phyloP scores from a whole-genome alignment of 2,113 vertebrate species.

The Parus major region DNA sequence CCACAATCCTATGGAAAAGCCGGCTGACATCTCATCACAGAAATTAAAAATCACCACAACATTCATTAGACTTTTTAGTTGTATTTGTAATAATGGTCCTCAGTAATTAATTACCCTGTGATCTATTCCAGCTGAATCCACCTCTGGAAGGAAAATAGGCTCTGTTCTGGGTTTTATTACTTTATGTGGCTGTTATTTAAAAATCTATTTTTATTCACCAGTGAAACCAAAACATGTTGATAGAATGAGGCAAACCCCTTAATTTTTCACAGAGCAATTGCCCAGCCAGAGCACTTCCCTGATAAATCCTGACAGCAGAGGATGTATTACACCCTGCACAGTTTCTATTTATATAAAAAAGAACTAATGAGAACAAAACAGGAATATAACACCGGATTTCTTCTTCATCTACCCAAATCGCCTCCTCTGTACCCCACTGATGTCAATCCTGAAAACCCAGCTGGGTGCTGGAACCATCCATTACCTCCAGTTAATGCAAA shows the following conservation, averaged over 20 bases:
- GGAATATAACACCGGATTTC: background rate
- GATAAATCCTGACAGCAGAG: background rate
- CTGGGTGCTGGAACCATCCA: background rate
- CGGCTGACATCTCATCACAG: background rate
- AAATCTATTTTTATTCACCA: background rate
- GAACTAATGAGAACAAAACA: background rate
- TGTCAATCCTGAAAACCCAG: background rate
- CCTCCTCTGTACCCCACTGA: background rate
- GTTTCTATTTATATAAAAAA: background rate
- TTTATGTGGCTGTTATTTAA: background rate
- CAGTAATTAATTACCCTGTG: background rate
- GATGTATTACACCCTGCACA: background rate
- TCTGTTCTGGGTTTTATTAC: background rate
- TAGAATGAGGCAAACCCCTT: background rate
- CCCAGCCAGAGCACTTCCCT: slow-evolving; percentile 1
- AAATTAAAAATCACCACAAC: background rate
- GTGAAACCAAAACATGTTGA: slow-evolving; percentile 18
- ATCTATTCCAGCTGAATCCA: background rate
- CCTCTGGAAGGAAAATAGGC: background rate
- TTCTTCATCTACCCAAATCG: background rate
- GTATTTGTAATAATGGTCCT: background rate
- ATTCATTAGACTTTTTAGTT: background rate
- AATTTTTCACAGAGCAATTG: slow-evolving; percentile 34
- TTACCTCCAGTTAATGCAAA: background rate
- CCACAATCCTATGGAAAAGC: fast-evolving